phyloP scores from a whole-genome alignment of 2,888 invertebrate genomes.

The Clepsis dumicolana region DNA sequence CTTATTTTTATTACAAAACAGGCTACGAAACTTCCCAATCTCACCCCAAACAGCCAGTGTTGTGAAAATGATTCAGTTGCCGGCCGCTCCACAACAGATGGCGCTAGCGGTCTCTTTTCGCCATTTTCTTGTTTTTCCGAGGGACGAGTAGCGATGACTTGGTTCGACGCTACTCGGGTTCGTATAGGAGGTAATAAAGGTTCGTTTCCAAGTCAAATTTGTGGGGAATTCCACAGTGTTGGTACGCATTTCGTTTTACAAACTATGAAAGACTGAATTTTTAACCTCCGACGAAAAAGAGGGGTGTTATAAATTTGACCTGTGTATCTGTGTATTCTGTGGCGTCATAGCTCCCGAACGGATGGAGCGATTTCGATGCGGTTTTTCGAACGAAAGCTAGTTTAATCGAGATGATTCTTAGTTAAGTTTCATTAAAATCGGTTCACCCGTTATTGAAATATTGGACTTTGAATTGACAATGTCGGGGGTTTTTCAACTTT shows the following conservation, averaged over 20 bases:
- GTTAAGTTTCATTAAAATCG: too few species aligned
- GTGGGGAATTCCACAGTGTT: neutral
- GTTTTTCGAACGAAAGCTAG: too few species aligned
- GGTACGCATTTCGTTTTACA: neutral
- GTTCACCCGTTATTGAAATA: too few species aligned
- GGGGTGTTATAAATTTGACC: too few species aligned
- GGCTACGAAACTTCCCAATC: neutral
- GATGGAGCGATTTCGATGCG: too few species aligned
- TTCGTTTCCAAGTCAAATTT: conserved; percentile 21
- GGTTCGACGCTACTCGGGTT: conserved; percentile 32
- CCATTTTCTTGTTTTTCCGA: conserved; percentile 66
- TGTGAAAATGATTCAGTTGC: conserved; percentile 45
- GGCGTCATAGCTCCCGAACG: too few species aligned
- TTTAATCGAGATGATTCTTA: too few species aligned
- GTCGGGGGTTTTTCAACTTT: too few species aligned
- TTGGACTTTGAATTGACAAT: too few species aligned
- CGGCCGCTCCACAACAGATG: conserved; percentile 77
- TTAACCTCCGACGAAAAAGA: neutral
- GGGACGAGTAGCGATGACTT: conserved; percentile 6
- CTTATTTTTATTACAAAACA: neutral
- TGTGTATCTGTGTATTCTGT: too few species aligned
- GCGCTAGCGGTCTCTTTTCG: conserved; percentile 66
- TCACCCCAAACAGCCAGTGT: neutral
- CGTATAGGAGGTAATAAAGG: neutral
- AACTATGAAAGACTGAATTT: neutral